Conservation (phyloP, 2,888 invertebrate species). For the Lydus trimaculatus region DNA sequence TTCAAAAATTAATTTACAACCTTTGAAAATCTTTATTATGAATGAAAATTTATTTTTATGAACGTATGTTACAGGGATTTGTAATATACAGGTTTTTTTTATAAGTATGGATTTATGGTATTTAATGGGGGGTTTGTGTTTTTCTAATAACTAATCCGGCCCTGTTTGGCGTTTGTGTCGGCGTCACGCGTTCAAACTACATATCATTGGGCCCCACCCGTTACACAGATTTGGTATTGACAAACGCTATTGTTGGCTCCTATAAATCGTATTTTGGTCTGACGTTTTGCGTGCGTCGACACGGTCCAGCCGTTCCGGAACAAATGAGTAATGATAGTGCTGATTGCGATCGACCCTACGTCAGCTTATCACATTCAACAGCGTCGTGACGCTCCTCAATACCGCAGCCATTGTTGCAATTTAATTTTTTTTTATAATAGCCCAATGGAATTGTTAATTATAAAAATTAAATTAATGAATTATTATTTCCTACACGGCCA, state of each 20-base stretch:
- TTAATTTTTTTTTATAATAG: not conserved
- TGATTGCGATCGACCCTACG: conserved; percentile 36
- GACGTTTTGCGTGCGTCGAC: conserved; percentile 58
- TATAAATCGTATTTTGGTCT: conserved; percentile 54
- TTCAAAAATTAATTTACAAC: not conserved
- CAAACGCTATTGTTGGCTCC: conserved; percentile 56
- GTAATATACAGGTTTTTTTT: not conserved
- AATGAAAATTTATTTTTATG: not conserved
- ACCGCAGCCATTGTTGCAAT: not conserved
- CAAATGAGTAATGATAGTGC: conserved; percentile 54
- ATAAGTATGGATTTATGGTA: not conserved
- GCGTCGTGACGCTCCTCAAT: conserved; percentile 18
- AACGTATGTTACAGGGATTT: not conserved
- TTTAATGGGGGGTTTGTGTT: not conserved
- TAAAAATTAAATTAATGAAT: no score
- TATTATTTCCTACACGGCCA: not conserved
- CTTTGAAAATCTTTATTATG: not conserved
- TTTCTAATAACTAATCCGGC: not conserved
- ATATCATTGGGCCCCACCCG: conserved; percentile 51
- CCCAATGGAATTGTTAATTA: not conserved
- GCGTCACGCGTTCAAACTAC: conserved; percentile 49
- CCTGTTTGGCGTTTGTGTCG: conserved; percentile 33
- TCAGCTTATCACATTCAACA: conserved; percentile 36
- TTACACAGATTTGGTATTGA: conserved; percentile 56
- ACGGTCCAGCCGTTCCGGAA: conserved; percentile 55